Evolutionary conservation across 1,140 invertebrate genomes (phyloP), one percentile per base, ranked within the genome.

Genomic region (Carcinoscorpius rotundicauda): DNA sequence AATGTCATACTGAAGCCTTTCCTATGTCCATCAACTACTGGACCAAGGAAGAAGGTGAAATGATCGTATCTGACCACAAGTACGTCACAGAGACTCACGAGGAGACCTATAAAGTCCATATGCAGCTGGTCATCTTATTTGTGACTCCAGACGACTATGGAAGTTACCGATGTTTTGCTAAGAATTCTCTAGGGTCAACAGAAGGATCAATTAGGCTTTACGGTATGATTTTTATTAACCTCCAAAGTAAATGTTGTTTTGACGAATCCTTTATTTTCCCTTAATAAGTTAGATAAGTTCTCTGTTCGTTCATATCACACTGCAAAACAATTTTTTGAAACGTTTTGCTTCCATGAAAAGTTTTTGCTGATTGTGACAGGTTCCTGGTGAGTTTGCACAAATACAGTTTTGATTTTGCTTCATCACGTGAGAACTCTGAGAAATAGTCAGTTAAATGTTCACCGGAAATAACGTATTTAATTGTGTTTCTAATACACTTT

Each of bases 111-210:
- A 69, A 71, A 63, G 68, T 71, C 10, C 66, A 70, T 58, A 72
- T 72, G 71, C 67, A 68, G n/a, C 64, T 73, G 4, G 62, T 64
- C 6, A 71, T 73, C 29, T 52, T 65, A 6, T 58, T 65, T 6
- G 53, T 73, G 3, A 51, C 57, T 1, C 6, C 52, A 3, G 64
- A 84, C 10, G 93, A 97, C 76, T 84, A 88, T 58, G 93, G 92
- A 29, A 85, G 84, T 0, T 95, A 94, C 78, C 81, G 88, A 73
- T 97, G 93, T 74, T 86, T 92, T 58, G 90, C 91, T 4, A 91
- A 93, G 72, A 97, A 96, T 79, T 89, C 89, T 3, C 80, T 95
- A 3, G 93, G 92, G 65, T 90, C 93, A 76, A 94, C 91, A 5
- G 91, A 94, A 75, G 91, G 91, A 58, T 86, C 85, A 57, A 94